Conservation (phyloP, 2,113 vertebrate genomes). For the Pituophis catenifer region DNA sequence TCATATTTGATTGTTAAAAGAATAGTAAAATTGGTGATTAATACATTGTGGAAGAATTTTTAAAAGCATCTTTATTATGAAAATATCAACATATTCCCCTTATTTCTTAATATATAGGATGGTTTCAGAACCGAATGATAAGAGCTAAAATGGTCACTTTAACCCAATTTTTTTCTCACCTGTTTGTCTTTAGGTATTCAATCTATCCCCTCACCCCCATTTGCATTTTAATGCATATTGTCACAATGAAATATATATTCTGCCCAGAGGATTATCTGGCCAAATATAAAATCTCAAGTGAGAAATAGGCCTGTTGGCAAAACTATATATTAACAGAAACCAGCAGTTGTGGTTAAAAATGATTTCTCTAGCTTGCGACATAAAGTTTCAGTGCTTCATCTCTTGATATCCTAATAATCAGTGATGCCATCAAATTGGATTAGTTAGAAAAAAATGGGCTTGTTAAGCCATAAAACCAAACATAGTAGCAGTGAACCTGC, state of each 20-base stretch:
- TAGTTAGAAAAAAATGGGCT: not conserved
- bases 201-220: not conserved
- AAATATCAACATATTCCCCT: not conserved
- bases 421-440: not conserved
- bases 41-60: not conserved
- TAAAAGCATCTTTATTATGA: not conserved
- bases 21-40: not conserved
- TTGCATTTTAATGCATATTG: not conserved
- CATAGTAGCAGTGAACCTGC: not conserved
- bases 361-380: not conserved
- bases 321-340: not conserved
- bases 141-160: not conserved
- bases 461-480: not conserved
- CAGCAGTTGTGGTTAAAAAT: not conserved
- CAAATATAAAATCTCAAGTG: not conserved
- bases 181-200: not conserved
- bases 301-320: not conserved
- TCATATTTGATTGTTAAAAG: not conserved
- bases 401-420: not conserved
- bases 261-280: not conserved
- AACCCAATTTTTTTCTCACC: not conserved
- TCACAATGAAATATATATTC: not conserved
- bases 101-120: not conserved
- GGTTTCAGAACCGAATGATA: not conserved
- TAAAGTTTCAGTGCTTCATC: not conserved